Evolutionary conservation across 2,797 vertebrate genomes (phyloP), one percentile per base, ranked within the genome.

Genomic region (Fratercula arctica): DNA sequence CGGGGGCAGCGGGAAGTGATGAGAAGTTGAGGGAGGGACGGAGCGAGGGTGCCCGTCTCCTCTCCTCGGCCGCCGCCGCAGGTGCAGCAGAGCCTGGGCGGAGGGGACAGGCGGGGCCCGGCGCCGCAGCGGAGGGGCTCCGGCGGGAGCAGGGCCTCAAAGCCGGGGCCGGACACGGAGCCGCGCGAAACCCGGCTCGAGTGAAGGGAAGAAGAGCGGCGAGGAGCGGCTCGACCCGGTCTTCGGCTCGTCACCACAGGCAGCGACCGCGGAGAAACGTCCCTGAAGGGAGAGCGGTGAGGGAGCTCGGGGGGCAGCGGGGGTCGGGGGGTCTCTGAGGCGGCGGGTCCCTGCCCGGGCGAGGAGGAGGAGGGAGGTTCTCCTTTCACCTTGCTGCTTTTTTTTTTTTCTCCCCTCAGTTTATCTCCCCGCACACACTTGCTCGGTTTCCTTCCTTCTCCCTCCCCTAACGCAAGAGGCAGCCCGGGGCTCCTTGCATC

Each of bases 1-100:
- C 41, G 66, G 53, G 89, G 89, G 60, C 41, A 41, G 80, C 60
- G 68, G 51, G 33, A 84, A 95, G 96, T 89, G 89, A 96, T 95
- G 96, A 76, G 91, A 94, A 96, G 95, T 94, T 97, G 85, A 96
- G 70, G 76, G 87, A 88, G 81, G 50, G 43, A 70, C 90, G 79
- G 89, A 95, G 89, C 59, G 46, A 76, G 50, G 51, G 80, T 80
- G 77, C 64, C 87, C 76, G n/a, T 63, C 83, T 76, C 48, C 33
- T 77, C 33, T 48, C 23, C 45, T 45, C 43, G 39, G 70, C 67
- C 45, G 33, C 60, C 31, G 48, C 68, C 31, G 89, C 82, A 94
- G 95, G 95, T 96, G 96, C 89, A 91, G 86, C 89, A 69, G 57
- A 94, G 86, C 86, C 91, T 11, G 89, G 77, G 83, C 46, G 74